Base-by-base conservation (phyloP, 2,888 invertebrate genomes). In the Flexamia atlantica region DNA sequence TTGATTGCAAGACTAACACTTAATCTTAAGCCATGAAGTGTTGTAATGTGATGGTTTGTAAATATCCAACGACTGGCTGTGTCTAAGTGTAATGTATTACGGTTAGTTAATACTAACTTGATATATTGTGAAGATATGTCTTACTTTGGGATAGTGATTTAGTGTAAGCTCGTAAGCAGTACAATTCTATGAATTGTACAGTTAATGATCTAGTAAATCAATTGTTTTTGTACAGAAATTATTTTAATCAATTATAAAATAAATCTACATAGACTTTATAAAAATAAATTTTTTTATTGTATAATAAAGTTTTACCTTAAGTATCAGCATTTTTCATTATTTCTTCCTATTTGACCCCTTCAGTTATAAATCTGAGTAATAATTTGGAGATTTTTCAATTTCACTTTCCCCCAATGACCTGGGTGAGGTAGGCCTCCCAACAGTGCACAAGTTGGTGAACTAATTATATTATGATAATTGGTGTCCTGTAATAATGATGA, bases 171-270 rank as follows among this genome's bases (percentile, higher is more conserved):
- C 28, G 12, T 28, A 4, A 9, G 14, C 7, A 3, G 64, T 64
- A 64, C 64, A 64, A 64, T 64, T 64, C 64, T 64, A 64, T 64
- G 64, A 64, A 64, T 64, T 64, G 64, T 28, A 64, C 30, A 64
- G 3, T n/a, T 17, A 28, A 28, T 1, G 30, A 30, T 30, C 14
- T 64, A 64, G 64, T 64, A 25, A 25, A 64, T 14, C 17, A 14
- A 64, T 28, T 64, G 64, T 64, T 64, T 64, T 25, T 64, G 64
- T 64, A 64, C 64, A 64, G 25, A 30, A 64, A 0, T 14, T 64
- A 64, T 57, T 57, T 57, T 57, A 57, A 57, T 10, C 23, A 64
- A 64, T n/a, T 64, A 64, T 57, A 23, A 3, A 28, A 28, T 17
- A 28, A 30, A 9, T 20, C 12, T 28, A 64, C 12, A 28, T 64